Conservation (phyloP, 2,797 vertebrate genomes). For the Girardinus metallicus region DNA sequence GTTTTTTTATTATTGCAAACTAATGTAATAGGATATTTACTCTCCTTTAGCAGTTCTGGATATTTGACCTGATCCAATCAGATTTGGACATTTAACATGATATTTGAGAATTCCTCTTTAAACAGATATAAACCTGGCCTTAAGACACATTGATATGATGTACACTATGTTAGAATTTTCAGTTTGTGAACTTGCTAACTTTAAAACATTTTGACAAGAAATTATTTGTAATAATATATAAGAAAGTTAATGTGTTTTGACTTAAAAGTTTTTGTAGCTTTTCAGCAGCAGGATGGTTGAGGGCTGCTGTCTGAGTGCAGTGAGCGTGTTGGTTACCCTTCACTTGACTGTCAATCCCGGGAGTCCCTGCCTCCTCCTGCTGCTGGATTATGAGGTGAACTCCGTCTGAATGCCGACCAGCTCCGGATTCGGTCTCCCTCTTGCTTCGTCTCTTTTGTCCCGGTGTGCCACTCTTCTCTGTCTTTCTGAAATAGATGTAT, state of each 20-base stretch:
- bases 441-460: conserved; percentile 34
- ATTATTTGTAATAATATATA: not conserved
- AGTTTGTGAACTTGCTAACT: not conserved
- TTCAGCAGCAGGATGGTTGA: conserved; percentile 8
- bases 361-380: conserved; percentile 46
- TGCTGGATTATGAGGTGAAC: conserved; percentile 68
- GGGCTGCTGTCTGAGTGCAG: conserved; percentile 21
- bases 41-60: not conserved
- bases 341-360: conserved; percentile 60
- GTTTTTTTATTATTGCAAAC: not conserved
- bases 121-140: not conserved
- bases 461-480: conserved; percentile 33
- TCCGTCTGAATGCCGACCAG: conserved; percentile 65
- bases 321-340: conserved; percentile 49
- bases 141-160: not conserved
- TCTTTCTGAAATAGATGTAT: conserved; percentile 56
- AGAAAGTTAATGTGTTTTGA: not conserved
- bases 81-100: not conserved
- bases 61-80: not conserved
- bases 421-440: conserved; percentile 19
- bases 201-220: not conserved
- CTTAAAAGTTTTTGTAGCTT: not conserved
- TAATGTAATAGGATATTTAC: not conserved
- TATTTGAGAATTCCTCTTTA: not conserved
- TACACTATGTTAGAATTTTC: not conserved